Evolutionary conservation across 2,113 vertebrate species (phyloP).

Genomic region (Centrocercus urophasianus): DNA sequence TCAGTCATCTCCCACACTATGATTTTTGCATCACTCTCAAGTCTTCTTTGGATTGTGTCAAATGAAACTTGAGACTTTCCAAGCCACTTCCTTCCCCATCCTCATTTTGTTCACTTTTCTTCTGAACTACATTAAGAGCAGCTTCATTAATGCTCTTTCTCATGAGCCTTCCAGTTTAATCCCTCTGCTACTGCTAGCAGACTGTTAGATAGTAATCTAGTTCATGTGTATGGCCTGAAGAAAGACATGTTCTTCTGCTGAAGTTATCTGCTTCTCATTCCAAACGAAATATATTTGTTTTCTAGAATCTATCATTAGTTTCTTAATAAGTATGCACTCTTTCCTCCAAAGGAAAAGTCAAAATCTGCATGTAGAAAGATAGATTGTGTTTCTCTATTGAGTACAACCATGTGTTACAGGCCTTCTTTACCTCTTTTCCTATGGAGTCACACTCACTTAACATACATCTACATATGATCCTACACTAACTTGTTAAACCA

Average conservation of each 20-base stretch:
- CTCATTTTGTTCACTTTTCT: neutral
- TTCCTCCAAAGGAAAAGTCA: neutral
- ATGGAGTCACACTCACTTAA: neutral
- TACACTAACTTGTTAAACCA: neutral
- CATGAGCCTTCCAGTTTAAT: neutral
- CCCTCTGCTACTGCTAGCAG: neutral
- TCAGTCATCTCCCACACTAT: neutral
- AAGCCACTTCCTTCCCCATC: neutral
- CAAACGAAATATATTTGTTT: neutral
- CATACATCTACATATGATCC: neutral
- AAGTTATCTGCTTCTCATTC: neutral
- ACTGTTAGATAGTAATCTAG: neutral
- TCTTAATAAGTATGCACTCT: neutral
- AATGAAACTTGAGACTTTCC: neutral
- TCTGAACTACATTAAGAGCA: neutral
- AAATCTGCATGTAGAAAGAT: neutral
- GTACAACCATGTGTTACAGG: neutral
- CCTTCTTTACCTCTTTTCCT: neutral
- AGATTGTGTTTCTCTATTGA: neutral
- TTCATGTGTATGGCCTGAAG: neutral
- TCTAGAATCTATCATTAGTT: neutral
- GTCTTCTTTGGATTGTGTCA: fast-evolving
- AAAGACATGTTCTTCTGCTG: neutral
- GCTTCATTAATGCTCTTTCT: neutral
- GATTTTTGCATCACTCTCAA: neutral